Evolutionary conservation across 2,113 vertebrate genomes (phyloP).

Genomic region (Gulo gulo): DNA sequence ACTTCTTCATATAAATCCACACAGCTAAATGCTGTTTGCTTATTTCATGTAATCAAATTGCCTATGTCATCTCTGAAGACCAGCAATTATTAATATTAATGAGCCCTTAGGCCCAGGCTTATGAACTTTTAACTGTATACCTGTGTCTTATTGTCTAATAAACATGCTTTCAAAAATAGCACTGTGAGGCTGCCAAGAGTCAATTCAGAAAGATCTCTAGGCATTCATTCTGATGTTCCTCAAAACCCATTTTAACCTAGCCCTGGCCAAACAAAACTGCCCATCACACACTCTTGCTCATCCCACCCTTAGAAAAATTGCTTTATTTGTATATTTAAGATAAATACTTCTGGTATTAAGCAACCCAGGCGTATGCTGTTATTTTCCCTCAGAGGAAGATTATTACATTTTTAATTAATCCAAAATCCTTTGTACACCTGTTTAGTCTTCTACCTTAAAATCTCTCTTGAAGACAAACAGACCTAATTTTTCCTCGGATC

Average conservation of each 20-base stretch:
- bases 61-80: background rate
- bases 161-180: background rate
- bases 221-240: background rate
- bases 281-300: background rate
- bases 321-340: background rate
- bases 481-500: background rate
- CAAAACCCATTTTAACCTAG: background rate
- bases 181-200: background rate
- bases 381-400: constrained; percentile 5
- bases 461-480: constrained; percentile 24
- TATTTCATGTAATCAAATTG: background rate
- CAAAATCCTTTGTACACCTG: constrained; percentile 26
- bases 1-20: background rate
- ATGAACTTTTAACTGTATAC: background rate
- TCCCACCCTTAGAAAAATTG: background rate
- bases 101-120: background rate
- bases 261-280: background rate
- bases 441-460: constrained; percentile 32
- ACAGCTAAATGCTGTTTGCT: background rate
- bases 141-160: background rate
- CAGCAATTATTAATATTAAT: background rate
- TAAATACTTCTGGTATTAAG: background rate
- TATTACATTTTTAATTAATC: constrained; percentile 47
- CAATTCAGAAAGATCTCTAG: background rate
- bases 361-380: background rate